Evolutionary conservation across 92 coral and sea anemone genomes (phyloP).

Genomic region (Epizoanthus ramosus): DNA sequence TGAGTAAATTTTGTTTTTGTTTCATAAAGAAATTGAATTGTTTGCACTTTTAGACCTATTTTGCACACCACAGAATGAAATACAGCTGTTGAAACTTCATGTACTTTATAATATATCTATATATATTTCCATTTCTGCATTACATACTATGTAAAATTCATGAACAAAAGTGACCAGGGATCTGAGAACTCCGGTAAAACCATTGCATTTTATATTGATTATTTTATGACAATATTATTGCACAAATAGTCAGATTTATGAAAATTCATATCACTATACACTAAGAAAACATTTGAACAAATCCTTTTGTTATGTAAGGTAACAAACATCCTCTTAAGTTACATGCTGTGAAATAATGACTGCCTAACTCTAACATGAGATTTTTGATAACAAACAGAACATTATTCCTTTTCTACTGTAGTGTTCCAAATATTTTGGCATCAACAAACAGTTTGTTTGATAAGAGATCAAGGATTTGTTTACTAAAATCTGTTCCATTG

Average conservation of each 20-base stretch:
- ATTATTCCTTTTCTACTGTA: background rate
- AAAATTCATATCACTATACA: background rate
- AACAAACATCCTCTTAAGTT: background rate
- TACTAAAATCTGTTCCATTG: no score
- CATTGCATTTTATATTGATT: no score
- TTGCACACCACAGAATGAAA: background rate
- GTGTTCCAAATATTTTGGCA: background rate
- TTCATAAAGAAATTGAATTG: conserved; percentile 1
- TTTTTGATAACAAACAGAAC: conserved; percentile 16
- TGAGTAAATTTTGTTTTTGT: background rate
- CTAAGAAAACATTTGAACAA: background rate
- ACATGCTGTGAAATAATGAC: conserved; percentile 18
- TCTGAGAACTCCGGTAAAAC: no score
- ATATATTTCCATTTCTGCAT: background rate
- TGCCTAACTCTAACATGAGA: background rate
- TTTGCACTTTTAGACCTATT: background rate
- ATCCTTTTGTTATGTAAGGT: conserved; percentile 1
- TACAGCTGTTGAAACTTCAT: background rate
- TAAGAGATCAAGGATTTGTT: background rate
- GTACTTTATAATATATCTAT: background rate
- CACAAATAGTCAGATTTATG: background rate
- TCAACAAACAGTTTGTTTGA: background rate
- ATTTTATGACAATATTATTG: background rate
- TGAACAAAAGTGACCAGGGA: no score
- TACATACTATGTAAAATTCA: no score